Evolutionary conservation across 2,888 invertebrate species (phyloP).

Genomic region (Empis stercorea): DNA sequence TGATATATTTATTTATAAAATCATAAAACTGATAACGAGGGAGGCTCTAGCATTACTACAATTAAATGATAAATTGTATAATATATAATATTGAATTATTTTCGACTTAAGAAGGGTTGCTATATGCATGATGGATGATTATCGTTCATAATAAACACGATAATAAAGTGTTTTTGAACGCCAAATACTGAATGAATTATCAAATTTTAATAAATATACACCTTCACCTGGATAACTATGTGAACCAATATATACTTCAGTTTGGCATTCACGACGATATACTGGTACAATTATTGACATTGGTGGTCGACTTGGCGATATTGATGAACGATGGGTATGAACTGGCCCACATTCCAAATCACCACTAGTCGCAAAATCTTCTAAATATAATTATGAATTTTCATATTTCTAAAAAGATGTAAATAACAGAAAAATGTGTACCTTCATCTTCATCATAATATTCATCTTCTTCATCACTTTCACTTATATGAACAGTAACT

Average conservation of each 20-base stretch:
- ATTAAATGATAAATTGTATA: too few species aligned
- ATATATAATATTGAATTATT: too few species aligned
- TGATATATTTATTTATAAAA: too few species aligned
- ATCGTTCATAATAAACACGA: constrained; percentile 91
- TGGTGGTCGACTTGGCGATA: constrained; percentile 18
- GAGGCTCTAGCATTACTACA: too few species aligned
- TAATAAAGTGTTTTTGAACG: constrained; percentile 98
- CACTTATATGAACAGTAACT: constrained; percentile 84
- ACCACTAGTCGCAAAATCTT: constrained; percentile 32
- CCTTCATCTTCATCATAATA: constrained; percentile 39
- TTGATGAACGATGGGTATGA: constrained; percentile 22
- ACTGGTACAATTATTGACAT: constrained; percentile 82
- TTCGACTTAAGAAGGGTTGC: not conserved
- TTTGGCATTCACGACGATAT: constrained; percentile 91
- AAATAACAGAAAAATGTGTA: constrained; percentile 2
- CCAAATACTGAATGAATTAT: constrained; percentile 98
- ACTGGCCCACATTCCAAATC: constrained; percentile 49
- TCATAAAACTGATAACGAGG: too few species aligned
- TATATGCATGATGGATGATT: too few species aligned
- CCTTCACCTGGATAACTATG: constrained; percentile 96
- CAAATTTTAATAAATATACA: constrained; percentile 95
- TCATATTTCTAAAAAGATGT: not conserved
- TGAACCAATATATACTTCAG: constrained; percentile 94
- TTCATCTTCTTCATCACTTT: constrained; percentile 71
- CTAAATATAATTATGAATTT: not conserved